Evolutionary conservation across 2,113 vertebrate genomes (phyloP), one percentile per base, ranked within the genome.

Genomic region (Cairina moschata): DNA sequence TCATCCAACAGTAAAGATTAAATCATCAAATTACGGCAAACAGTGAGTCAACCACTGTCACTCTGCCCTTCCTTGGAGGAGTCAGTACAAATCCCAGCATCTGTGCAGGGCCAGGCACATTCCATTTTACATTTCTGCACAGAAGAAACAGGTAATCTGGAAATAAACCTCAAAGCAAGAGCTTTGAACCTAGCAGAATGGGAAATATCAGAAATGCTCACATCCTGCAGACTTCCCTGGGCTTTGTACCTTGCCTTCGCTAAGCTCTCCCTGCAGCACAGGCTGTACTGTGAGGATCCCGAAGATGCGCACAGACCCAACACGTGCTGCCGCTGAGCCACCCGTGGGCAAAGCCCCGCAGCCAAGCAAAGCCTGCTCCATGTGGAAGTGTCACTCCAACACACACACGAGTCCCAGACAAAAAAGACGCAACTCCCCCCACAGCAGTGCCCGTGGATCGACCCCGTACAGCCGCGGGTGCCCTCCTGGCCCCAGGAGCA

Each of bases 61-160:
- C 59, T 62, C 72, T 89, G 93, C 80, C 80, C 86, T 94, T 88
- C 83, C 92, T 23, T 12, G 83, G 83, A 80, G 77, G 83, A 56
- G 23, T 8, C 23, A 4, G 5, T 31, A 46, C 28, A 55, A 32
- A 63, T 4, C 66, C 15, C 78, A 36, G 9, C 0, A 3, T 18
- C 63, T 18, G 78, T 17, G 59, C 50, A 12, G 78, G 62, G 80
- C 79, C 76, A 40, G 59, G 32, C 58, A 20, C 8, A 36, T 20
- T 68, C 87, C 71, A 4, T 9, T 40, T 17, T 3, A 31, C 2
- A 0, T 22, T 48, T 50, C 71, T 54, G 36, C 86, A 18, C 40
- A 18, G 65, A 48, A 46, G 48, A 62, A 62, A 55, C 62, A 67
- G 75, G 44, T 76, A 75, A 76, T 2, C 74, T 74, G 91, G 83